These are phyloP conservation scores for Pseudomyrmex gracilis DNA, from an alignment of 1,140 invertebrate genomes.

Conservation along the genomic window DNA sequence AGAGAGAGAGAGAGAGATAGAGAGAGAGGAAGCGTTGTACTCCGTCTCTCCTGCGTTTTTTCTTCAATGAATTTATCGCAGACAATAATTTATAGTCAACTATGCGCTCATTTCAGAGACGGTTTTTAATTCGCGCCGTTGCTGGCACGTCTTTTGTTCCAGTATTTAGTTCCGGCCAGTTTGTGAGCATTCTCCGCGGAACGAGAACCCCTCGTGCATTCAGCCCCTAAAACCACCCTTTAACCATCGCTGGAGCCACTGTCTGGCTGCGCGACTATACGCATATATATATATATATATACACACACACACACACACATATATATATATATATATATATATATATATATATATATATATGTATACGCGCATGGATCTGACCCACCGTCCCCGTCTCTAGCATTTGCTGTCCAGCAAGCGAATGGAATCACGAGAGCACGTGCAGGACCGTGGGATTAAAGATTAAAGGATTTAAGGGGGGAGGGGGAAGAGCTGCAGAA, in stretches of 20 bases:
- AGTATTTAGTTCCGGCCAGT: slow-evolving; percentile 76
- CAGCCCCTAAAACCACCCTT: slow-evolving; percentile 72
- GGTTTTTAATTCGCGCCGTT: slow-evolving; percentile 68
- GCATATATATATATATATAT: neutral
- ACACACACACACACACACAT: neutral
- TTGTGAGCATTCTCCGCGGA: slow-evolving; percentile 71
- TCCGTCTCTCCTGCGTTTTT: neutral
- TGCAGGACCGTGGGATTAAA: slow-evolving; percentile 65
- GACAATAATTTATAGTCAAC: slow-evolving; percentile 51
- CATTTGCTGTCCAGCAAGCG: slow-evolving; percentile 16
- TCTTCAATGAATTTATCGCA: slow-evolving; percentile 45
- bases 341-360: neutral
- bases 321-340: neutral
- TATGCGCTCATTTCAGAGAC: slow-evolving; percentile 51
- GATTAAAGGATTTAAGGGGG: slow-evolving; percentile 67
- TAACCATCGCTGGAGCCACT: slow-evolving; percentile 62
- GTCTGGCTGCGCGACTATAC: slow-evolving; percentile 49
- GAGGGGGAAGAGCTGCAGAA: slow-evolving; percentile 39
- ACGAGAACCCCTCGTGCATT: slow-evolving; percentile 70
- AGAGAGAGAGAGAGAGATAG: neutral
- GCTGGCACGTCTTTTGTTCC: slow-evolving; percentile 68
- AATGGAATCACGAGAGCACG: slow-evolving; percentile 65
- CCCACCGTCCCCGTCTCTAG: neutral
- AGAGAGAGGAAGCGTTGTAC: neutral
- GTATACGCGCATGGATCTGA: slow-evolving; percentile 24